These are phyloP conservation scores for Monopis laevigella DNA, from an alignment of 2,888 invertebrate genomes.

Conservation along the genomic window DNA sequence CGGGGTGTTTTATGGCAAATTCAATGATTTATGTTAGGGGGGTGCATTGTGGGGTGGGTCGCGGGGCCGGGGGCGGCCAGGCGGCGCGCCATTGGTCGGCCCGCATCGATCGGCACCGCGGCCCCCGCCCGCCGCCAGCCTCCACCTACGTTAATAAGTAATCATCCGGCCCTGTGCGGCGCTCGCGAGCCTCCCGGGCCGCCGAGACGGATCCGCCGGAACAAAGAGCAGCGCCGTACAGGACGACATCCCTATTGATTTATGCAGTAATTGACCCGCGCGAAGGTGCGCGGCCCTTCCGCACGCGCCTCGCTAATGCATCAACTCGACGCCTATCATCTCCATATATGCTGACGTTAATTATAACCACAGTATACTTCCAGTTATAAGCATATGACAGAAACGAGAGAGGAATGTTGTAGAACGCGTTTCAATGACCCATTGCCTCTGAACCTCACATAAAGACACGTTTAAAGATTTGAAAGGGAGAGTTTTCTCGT, in stretches of 20 bases:
- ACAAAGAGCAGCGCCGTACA: slow-evolving; percentile 57
- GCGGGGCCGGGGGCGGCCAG: slow-evolving; percentile 45
- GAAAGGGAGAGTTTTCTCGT: slow-evolving; percentile 31
- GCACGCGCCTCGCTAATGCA: slow-evolving; percentile 34
- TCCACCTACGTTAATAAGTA: slow-evolving; percentile 69
- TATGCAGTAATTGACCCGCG: slow-evolving; percentile 58
- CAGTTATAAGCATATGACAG: too few species aligned
- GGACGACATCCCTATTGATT: slow-evolving; percentile 57
- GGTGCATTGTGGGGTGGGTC: slow-evolving; percentile 37
- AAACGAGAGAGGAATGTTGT: too few species aligned
- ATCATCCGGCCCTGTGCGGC: slow-evolving; percentile 61
- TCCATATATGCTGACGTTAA: too few species aligned
- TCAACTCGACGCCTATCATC: slow-evolving; percentile 29
- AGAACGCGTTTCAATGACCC: slow-evolving; percentile 25
- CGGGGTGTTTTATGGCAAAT: slow-evolving; percentile 64
- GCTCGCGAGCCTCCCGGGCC: slow-evolving; percentile 62
- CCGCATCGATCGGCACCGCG: slow-evolving; percentile 63
- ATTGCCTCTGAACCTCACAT: too few species aligned
- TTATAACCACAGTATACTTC: too few species aligned
- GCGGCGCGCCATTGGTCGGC: slow-evolving; percentile 63
- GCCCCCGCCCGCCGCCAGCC: slow-evolving; percentile 61
- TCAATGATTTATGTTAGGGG: slow-evolving; percentile 64
- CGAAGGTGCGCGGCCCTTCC: slow-evolving; percentile 39
- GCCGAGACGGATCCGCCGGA: slow-evolving; percentile 54
- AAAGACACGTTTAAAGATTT: slow-evolving; percentile 38